Base-by-base conservation (phyloP, 92 coral and sea anemone genomes). In the Heteractis magnifica region DNA sequence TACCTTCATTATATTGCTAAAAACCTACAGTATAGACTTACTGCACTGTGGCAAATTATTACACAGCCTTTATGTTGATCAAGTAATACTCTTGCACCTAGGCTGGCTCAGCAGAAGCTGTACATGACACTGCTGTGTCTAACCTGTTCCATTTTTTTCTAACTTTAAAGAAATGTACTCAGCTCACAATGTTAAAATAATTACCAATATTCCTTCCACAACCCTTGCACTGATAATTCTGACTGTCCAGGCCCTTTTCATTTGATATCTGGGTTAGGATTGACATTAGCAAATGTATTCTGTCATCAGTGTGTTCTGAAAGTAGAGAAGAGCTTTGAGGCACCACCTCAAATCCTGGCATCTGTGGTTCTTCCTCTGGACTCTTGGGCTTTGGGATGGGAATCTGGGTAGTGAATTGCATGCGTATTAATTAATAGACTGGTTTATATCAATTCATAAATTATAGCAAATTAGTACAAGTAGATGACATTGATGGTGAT, bases 181-280 rank as follows among this genome's bases (percentile, higher is more conserved):
- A 56, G 12, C 8, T 51, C 1, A 23, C 13, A 12, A 6, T 52
- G 44, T 3, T 73, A 64, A 13, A 52, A 65, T 71, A 77, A 90
- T 85, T 34, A 90, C 99, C 99, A 77, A 96, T 96, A 59, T 94
- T 94, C 56, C 98, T 75, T 7, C 98, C 97, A 76, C 99, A 96
- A 65, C 99, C 98, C 48, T 81, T 92, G 86, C 99, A 96, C 81
- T 96, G 97, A 77, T 94, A 94, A 85, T 96, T 90, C 85, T 96
- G 99, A 75, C 89, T 76, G 79, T 96, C 98, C 76, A 96, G 85
- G 13, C 99, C 99, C 51, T 94, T 82, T 74, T 96, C 99, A 23
- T 92, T 92, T 13, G 99, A 83, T 41, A 96, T 94, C 52, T 92
- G 93, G 3, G 94, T 96, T 34, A 96, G 88, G 6, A 88, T 64